Conservation (phyloP, 2,797 vertebrate species). For the Staurois parvus region DNA sequence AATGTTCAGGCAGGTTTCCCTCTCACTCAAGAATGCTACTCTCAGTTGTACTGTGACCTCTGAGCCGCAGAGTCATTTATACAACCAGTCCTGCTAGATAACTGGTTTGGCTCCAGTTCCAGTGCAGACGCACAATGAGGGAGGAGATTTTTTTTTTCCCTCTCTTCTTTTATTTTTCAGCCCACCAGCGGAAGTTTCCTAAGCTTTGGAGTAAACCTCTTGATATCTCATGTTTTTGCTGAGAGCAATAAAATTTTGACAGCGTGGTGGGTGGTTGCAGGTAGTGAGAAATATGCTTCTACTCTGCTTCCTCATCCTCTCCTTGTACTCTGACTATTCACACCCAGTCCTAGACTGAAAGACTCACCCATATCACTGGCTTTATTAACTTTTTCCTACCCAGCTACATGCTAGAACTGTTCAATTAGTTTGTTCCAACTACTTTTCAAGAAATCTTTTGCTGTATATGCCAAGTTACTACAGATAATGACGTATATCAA, state of each 20-base stretch:
- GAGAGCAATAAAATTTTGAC: conserved; percentile 25
- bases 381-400: conserved; percentile 22
- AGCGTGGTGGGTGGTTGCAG: conserved; percentile 19
- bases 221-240: conserved; percentile 7
- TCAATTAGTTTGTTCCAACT: background rate
- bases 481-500: background rate
- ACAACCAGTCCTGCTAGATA: conserved; percentile 57
- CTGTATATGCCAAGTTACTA: background rate
- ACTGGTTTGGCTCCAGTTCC: conserved; percentile 48
- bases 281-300: background rate
- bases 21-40: conserved; percentile 45
- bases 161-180: conserved; percentile 25
- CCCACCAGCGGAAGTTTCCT: conserved; percentile 53
- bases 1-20: conserved; percentile 56
- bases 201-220: background rate
- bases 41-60: conserved; percentile 50
- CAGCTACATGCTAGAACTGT: too few relatives aligned
- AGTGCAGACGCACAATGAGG: conserved; percentile 35
- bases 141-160: conserved; percentile 23
- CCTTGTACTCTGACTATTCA: conserved; percentile 12
- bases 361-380: conserved; percentile 2
- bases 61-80: conserved; percentile 56
- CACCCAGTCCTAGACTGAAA: conserved; percentile 34
- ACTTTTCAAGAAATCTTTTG: background rate
- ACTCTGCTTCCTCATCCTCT: conserved; percentile 13